These are phyloP conservation scores for Colinus virginianus DNA, from an alignment of 2,113 vertebrate genomes.

Conservation along the genomic window DNA sequence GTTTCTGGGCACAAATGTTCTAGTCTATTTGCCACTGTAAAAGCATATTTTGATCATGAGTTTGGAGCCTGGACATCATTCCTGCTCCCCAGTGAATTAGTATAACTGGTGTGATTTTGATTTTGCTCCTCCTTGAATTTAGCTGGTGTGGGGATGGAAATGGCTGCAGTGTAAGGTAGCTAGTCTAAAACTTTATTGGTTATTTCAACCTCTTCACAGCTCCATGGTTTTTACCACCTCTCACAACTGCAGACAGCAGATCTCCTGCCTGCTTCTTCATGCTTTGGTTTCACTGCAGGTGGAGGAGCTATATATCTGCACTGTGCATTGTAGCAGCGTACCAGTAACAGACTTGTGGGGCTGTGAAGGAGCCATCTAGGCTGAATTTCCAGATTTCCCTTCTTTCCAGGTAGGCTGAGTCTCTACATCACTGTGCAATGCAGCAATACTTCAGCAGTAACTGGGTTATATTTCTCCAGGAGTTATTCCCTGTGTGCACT, in stretches of 20 bases:
- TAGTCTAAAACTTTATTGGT: rapidly evolving
- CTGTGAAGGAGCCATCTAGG: background rate
- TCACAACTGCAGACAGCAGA: background rate
- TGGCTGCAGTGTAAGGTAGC: background rate
- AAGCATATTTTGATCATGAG: background rate
- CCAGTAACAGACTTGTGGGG: background rate
- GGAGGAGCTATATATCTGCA: background rate
- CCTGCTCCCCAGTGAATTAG: background rate
- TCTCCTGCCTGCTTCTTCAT: background rate
- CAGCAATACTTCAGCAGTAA: background rate
- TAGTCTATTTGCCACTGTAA: background rate
- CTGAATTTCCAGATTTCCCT: background rate
- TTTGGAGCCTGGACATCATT: constrained; percentile 1
- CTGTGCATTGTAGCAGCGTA: background rate
- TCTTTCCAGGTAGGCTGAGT: background rate
- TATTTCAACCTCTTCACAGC: background rate
- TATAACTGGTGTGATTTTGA: background rate
- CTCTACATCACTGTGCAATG: background rate
- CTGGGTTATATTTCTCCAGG: background rate
- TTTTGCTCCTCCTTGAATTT: background rate
- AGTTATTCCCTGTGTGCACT: background rate
- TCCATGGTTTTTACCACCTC: background rate
- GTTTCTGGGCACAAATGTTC: constrained; percentile 1
- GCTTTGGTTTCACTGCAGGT: background rate
- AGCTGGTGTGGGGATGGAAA: background rate